A percentile compares a stretch with the other conserved stretches of the same genome.
phyloP scores from a whole-genome alignment of 2,113 vertebrate genomes.

The Lophura nycthemera region DNA sequence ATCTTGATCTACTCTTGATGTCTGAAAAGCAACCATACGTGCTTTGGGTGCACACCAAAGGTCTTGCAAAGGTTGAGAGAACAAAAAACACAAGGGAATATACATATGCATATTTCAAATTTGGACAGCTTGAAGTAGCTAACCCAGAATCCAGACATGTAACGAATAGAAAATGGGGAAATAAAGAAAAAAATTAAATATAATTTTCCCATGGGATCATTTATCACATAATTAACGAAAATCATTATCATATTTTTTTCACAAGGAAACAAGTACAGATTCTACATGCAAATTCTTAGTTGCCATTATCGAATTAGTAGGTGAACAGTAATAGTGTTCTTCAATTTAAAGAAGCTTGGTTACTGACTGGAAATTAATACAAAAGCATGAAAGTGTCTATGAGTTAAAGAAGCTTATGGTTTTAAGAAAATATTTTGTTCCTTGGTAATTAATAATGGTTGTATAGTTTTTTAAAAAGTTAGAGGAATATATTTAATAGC shows the following conservation, averaged over 20 bases:
- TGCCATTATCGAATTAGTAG: neutral
- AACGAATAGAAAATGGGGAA: rapidly evolving
- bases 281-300: neutral
- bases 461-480: neutral
- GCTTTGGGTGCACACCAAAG: neutral
- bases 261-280: neutral
- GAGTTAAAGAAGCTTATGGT: neutral
- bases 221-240: neutral
- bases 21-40: neutral
- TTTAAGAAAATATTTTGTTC: neutral
- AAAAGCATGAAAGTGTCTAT: neutral
- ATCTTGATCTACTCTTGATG: neutral
- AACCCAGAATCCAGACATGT: rapidly evolving
- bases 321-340: neutral
- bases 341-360: neutral
- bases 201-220: neutral
- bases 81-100: neutral
- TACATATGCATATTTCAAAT: neutral
- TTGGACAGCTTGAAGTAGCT: neutral
- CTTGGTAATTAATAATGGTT: neutral
- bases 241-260: neutral
- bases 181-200: neutral
- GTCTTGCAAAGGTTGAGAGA: neutral
- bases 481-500: neutral
- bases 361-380: neutral